Evolutionary conservation across 1,140 invertebrate species (phyloP).

Genomic region (Lepidurus couesii): DNA sequence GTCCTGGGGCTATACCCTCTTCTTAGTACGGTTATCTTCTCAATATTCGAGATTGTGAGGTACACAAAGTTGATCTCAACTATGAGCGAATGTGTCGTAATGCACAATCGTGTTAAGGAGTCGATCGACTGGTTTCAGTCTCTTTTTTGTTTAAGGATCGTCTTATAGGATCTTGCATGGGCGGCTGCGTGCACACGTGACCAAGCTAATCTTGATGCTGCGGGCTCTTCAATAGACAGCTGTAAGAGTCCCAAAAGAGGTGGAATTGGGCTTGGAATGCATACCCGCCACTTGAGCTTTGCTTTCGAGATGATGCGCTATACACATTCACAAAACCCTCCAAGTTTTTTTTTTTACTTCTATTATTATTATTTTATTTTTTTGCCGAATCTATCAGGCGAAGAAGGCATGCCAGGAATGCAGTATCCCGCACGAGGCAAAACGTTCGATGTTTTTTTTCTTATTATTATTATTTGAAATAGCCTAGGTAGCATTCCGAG

Average conservation of each 20-base stretch:
- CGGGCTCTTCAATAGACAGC: not conserved
- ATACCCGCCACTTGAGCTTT: not conserved
- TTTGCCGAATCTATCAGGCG: not conserved
- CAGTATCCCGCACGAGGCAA: not conserved
- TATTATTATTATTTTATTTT: not conserved
- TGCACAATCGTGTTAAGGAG: too few relatives aligned
- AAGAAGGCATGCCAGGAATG: not conserved
- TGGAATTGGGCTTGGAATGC: not conserved
- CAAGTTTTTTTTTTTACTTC: not conserved
- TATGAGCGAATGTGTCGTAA: too few relatives aligned
- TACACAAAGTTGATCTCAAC: too few relatives aligned
- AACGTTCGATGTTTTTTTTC: not conserved
- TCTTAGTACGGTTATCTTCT: too few relatives aligned
- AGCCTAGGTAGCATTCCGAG: not conserved
- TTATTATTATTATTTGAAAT: not conserved
- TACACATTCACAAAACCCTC: constrained; percentile 9
- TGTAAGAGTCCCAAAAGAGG: not conserved
- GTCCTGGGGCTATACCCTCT: too few relatives aligned
- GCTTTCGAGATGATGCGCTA: not conserved
- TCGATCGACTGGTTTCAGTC: not conserved
- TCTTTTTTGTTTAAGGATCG: not conserved
- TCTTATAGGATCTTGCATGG: not conserved
- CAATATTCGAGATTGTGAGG: too few relatives aligned
- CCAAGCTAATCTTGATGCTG: constrained; percentile 11
- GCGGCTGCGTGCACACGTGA: not conserved